A percentile compares a stretch with the other conserved stretches of the same genome.
Evolutionary conservation across 2,797 vertebrate genomes (phyloP).

Genomic region (Thunnus albacares): DNA sequence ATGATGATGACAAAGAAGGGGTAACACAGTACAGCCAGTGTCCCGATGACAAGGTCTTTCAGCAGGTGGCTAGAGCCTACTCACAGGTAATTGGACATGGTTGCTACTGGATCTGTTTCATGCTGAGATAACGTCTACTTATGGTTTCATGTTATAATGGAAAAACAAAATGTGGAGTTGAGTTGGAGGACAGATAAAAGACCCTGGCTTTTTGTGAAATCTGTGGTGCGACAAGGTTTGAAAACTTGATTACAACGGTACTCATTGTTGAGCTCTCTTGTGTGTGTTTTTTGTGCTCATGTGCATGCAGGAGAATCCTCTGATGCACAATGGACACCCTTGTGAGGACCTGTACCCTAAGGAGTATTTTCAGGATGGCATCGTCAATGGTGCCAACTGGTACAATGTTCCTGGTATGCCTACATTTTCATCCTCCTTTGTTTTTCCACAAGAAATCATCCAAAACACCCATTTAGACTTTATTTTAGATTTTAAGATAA

Average conservation of each 20-base stretch:
- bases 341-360: slow-evolving; percentile 89
- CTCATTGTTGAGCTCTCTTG: slow-evolving; percentile 52
- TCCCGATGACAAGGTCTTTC: slow-evolving; percentile 94
- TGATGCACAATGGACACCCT: slow-evolving; percentile 93
- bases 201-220: slow-evolving; percentile 1
- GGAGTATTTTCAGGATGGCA: slow-evolving; percentile 93
- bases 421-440: slow-evolving; percentile 2
- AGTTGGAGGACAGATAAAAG: slow-evolving; percentile 3
- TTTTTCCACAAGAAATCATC: background rate
- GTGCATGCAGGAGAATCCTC: slow-evolving; percentile 88
- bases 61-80: slow-evolving; percentile 91
- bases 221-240: slow-evolving; percentile 12
- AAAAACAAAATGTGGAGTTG: slow-evolving; percentile 14
- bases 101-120: slow-evolving; percentile 16
- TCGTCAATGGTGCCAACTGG: slow-evolving; percentile 97
- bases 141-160: slow-evolving; percentile 8
- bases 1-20: slow-evolving; percentile 90
- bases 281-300: slow-evolving; percentile 38
- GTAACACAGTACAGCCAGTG: slow-evolving; percentile 88
- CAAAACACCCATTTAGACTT: background rate
- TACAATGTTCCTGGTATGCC: slow-evolving; percentile 94
- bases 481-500: background rate
- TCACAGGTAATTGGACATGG: slow-evolving; percentile 88
- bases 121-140: background rate
- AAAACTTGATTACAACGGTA: slow-evolving; percentile 32